phyloP scores from a whole-genome alignment of 1,140 invertebrate species.

The Drosophila willistoni region DNA sequence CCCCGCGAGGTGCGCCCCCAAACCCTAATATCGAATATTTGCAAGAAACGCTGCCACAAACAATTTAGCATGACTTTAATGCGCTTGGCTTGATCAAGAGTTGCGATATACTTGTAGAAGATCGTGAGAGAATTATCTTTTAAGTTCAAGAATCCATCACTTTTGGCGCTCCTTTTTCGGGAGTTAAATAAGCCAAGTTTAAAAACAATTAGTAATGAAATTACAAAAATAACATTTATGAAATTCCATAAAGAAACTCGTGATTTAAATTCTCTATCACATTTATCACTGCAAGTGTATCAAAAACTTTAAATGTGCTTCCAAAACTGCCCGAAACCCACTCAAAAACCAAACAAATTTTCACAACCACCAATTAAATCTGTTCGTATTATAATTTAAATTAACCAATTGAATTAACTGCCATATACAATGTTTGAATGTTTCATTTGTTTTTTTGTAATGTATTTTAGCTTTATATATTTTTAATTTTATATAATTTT shows the following conservation, averaged over 20 bases:
- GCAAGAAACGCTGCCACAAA: constrained; percentile 17
- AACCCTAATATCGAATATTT: constrained; percentile 32
- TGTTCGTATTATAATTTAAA: neutral
- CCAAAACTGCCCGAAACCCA: neutral
- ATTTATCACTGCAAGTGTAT: neutral
- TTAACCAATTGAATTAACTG: neutral
- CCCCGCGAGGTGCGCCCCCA: constrained; percentile 68
- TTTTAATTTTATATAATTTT: constrained; percentile 9
- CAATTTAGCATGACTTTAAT: constrained; percentile 33
- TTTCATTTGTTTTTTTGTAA: constrained; percentile 23
- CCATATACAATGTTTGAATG: neutral
- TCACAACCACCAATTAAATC: neutral
- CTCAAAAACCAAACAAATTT: neutral
- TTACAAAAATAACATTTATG: too few species aligned
- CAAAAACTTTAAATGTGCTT: neutral
- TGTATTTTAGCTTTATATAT: constrained; percentile 16
- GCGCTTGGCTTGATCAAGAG: constrained; percentile 24
- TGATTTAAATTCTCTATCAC: neutral
- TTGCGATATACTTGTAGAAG: constrained; percentile 32
- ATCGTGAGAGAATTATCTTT: neutral
- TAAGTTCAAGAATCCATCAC: neutral
- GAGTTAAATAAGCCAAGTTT: too few species aligned
- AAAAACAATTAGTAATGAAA: too few species aligned
- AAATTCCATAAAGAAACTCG: too few species aligned
- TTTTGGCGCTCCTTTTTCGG: neutral